Conservation (phyloP, 2,888 invertebrate genomes). For the Galeruca laticollis region DNA sequence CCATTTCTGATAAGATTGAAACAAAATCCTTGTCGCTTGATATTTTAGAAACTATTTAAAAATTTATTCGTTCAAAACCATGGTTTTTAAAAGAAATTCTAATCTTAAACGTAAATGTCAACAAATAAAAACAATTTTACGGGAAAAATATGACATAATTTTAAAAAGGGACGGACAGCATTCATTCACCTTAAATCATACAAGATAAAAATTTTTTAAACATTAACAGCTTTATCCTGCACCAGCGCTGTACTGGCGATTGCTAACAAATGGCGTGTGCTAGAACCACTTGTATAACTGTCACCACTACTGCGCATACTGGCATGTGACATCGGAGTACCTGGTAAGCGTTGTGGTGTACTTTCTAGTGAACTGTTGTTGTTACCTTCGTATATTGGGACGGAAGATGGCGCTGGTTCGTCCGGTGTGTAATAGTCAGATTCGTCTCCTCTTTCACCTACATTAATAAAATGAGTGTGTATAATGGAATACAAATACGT, state of each 20-base stretch:
- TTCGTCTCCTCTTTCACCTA: conserved; percentile 72
- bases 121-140: background rate
- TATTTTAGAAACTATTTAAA: too few species aligned
- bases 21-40: too few species aligned
- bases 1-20: too few species aligned
- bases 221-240: conserved; percentile 59
- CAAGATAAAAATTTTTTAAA: conserved; percentile 45
- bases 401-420: conserved; percentile 78
- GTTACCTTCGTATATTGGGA: conserved; percentile 69
- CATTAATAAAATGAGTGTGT: background rate
- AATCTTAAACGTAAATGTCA: background rate
- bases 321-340: conserved; percentile 77
- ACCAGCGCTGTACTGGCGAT: conserved; percentile 63
- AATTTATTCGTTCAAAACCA: too few species aligned
- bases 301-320: conserved; percentile 83
- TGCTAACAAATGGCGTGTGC: conserved; percentile 79
- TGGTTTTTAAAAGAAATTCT: too few species aligned
- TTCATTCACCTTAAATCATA: conserved; percentile 6
- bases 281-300: conserved; percentile 86
- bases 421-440: conserved; percentile 86
- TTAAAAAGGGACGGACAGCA: conserved; percentile 3
- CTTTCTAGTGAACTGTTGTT: conserved; percentile 62
- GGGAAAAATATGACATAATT: background rate
- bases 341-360: conserved; percentile 67
- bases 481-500: too few species aligned